Percentiles rank a stretch among this genome's conserved stretches.
Conservation (phyloP, 2,797 vertebrate species). For the Iguana delicatissima region DNA sequence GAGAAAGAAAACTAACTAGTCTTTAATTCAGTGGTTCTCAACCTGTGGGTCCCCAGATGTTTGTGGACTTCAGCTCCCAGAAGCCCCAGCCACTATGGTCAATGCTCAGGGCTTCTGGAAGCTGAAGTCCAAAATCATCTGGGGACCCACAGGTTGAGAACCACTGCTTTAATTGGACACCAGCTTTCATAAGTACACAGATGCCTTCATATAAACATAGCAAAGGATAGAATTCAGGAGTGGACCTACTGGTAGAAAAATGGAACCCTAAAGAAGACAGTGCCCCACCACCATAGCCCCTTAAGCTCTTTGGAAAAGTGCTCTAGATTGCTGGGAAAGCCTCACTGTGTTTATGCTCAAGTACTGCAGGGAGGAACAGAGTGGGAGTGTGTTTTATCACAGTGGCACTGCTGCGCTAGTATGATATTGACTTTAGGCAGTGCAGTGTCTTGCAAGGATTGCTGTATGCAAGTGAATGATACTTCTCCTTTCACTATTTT, state of each 20-base stretch:
- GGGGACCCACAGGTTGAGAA: too few relatives aligned
- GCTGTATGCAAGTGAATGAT: neutral
- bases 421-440: neutral
- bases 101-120: too few relatives aligned
- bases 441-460: neutral
- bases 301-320: neutral
- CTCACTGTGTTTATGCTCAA: too few relatives aligned
- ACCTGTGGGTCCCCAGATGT: too few relatives aligned
- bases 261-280: neutral
- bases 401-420: neutral
- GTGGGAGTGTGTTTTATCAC: neutral
- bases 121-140: too few relatives aligned
- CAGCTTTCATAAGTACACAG: neutral
- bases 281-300: too few relatives aligned
- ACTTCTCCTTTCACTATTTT: neutral
- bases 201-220: neutral
- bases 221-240: neutral
- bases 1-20: neutral
- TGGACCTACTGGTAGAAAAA: neutral
- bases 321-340: neutral
- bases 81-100: too few relatives aligned
- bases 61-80: too few relatives aligned
- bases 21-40: too few relatives aligned
- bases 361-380: too few relatives aligned
- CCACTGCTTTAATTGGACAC: neutral